Conservation (phyloP, 2,113 vertebrate species). For the Aspiorhynchus laticeps region DNA sequence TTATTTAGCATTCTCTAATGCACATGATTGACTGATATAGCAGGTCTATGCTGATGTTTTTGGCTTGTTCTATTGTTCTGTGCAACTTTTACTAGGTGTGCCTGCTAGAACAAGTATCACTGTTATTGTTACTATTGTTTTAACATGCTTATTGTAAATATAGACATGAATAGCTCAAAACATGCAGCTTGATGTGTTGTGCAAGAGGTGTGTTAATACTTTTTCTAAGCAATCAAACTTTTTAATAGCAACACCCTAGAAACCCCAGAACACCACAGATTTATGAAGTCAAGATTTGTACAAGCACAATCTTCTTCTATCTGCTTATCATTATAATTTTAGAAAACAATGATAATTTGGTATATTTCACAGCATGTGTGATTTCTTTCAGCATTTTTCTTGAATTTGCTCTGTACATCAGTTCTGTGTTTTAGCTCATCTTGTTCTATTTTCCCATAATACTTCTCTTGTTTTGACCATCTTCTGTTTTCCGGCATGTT, state of each 20-base stretch:
- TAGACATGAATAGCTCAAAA: not conserved
- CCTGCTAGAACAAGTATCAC: not conserved
- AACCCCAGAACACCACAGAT: not conserved
- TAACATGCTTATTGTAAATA: constrained; percentile 1
- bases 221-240: too few species aligned
- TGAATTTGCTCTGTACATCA: not conserved
- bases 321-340: too few species aligned
- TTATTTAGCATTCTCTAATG: constrained; percentile 43
- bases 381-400: not conserved
- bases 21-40: constrained; percentile 43
- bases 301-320: too few species aligned
- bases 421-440: not conserved
- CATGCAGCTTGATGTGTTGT: not conserved
- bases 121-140: not conserved
- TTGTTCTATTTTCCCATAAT: not conserved
- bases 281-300: not conserved
- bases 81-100: constrained; percentile 13
- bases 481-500: constrained; percentile 12
- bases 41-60: not conserved
- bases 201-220: not conserved
- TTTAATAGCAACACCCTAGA: not conserved
- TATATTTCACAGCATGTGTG: too few species aligned
- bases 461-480: not conserved
- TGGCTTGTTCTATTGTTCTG: constrained; percentile 45
- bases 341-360: too few species aligned